These are phyloP conservation scores for Hippocampus kuda DNA, from an alignment of 2,797 vertebrate genomes.

Conservation along the genomic window DNA sequence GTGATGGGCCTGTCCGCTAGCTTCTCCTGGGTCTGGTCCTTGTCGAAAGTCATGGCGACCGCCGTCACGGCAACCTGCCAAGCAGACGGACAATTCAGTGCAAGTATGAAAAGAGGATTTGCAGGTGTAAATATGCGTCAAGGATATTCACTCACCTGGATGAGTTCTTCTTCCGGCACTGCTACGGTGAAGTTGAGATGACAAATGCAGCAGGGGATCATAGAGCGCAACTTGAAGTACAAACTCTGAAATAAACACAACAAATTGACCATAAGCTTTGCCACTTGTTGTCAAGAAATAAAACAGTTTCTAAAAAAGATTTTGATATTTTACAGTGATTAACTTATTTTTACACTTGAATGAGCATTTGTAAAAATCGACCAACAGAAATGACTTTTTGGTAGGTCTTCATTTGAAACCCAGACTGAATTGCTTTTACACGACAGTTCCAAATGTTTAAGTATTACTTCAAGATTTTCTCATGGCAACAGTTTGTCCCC, in stretches of 20 bases:
- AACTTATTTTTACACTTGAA: too few relatives aligned
- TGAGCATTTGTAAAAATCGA: too few relatives aligned
- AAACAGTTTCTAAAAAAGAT: too few relatives aligned
- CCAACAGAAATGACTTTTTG: too few relatives aligned
- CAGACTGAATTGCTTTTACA: neutral
- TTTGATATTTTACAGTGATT: too few relatives aligned
- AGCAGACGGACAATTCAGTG: neutral
- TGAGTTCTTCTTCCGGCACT: conserved; percentile 93
- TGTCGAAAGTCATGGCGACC: conserved; percentile 93
- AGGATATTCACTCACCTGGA: conserved; percentile 79
- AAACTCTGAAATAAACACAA: conserved; percentile 76
- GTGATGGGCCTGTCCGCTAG: conserved; percentile 68
- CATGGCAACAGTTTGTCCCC: neutral
- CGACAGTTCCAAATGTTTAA: neutral
- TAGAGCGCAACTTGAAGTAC: conserved; percentile 95
- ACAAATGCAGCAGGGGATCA: conserved; percentile 96
- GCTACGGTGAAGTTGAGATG: conserved; percentile 95
- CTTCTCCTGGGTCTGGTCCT: conserved; percentile 79
- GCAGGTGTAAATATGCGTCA: neutral
- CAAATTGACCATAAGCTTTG: neutral
- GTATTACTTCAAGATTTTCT: neutral
- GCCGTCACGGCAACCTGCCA: conserved; percentile 88
- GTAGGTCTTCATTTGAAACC: too few relatives aligned
- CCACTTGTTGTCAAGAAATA: neutral
- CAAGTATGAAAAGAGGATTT: neutral